phyloP scores from a whole-genome alignment of 2,888 invertebrate species.

The Escarpia spicata region DNA sequence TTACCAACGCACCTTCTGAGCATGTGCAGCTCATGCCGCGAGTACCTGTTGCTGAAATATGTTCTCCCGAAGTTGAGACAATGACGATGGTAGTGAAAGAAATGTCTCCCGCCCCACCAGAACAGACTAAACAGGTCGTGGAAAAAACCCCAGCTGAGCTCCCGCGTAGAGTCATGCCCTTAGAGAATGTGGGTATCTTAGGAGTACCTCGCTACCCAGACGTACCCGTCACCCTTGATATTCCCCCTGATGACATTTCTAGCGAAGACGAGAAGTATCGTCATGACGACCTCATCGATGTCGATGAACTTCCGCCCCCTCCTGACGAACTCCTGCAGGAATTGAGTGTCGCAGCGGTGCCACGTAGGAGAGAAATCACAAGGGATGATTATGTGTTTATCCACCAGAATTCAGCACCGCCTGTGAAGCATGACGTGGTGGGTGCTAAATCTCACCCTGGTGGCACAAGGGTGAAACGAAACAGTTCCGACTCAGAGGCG shows the following conservation, averaged over 20 bases:
- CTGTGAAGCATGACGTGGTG: neutral
- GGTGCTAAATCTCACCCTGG: neutral
- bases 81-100: neutral
- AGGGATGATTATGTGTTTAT: neutral
- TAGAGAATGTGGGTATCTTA: neutral
- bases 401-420: neutral
- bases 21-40: neutral
- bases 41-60: neutral
- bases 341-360: neutral
- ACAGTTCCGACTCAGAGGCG: neutral
- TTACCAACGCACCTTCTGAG: neutral
- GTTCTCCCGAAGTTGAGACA: neutral
- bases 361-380: neutral
- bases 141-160: neutral
- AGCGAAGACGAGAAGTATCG: conserved; percentile 42
- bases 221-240: conserved; percentile 36
- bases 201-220: conserved; percentile 22
- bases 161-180: neutral
- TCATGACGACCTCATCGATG: conserved; percentile 29
- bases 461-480: neutral
- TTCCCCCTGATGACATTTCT: conserved; percentile 46
- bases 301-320: conserved; percentile 43
- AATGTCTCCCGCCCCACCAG: neutral
- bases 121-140: neutral
- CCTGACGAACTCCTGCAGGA: conserved; percentile 41